Percentiles rank a stretch among this genome's conserved stretches.
Evolutionary conservation across 2,113 vertebrate species (phyloP).

Genomic region (Mus spicilegus): DNA sequence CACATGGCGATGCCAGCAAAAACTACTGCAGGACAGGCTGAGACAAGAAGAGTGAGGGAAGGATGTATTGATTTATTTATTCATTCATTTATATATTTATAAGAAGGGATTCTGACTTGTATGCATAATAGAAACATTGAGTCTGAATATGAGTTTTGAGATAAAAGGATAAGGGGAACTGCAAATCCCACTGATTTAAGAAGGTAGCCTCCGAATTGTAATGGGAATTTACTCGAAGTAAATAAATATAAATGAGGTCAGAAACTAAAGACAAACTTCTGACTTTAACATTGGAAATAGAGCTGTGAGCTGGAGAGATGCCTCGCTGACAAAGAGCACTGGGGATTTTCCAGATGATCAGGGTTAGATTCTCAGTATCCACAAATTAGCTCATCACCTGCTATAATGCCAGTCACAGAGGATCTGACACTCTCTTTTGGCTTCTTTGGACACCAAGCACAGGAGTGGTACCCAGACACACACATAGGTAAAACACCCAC

Average conservation of each 20-base stretch:
- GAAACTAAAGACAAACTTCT: conserved; percentile 12
- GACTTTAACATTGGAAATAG: background rate
- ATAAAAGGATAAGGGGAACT: background rate
- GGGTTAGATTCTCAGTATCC: too few relatives aligned
- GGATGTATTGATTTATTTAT: too few relatives aligned
- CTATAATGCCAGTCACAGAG: background rate
- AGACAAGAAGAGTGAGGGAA: background rate
- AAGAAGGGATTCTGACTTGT: background rate
- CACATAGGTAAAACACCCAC: background rate
- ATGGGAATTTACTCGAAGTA: background rate
- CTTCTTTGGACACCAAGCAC: background rate
- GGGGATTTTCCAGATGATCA: background rate
- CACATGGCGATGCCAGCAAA: background rate
- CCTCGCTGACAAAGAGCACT: background rate
- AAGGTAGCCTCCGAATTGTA: background rate
- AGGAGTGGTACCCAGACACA: background rate
- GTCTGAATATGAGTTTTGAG: background rate
- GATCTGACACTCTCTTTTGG: background rate
- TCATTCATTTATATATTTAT: background rate
- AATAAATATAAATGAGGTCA: background rate
- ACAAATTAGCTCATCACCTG: background rate
- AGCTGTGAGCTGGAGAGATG: background rate
- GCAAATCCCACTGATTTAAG: background rate
- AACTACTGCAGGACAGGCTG: background rate
- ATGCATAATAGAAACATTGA: background rate